Conservation (phyloP, 2,888 invertebrate genomes). For the Spodoptera picta region DNA sequence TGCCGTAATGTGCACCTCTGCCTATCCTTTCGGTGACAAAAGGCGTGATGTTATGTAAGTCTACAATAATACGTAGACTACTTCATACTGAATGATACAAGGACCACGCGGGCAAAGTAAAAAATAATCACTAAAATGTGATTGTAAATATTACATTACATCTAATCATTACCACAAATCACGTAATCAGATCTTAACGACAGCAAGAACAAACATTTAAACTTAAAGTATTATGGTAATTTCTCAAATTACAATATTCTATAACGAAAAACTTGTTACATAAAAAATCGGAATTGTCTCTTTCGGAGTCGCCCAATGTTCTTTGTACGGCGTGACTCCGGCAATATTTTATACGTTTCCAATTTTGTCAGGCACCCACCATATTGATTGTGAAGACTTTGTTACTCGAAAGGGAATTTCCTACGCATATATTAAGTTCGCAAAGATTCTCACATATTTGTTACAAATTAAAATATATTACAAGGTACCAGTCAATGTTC, state of each 20-base stretch:
- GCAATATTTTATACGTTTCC: constrained; percentile 54
- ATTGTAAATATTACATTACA: no score
- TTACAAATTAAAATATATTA: constrained; percentile 40
- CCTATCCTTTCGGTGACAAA: no score
- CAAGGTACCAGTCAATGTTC: constrained; percentile 17
- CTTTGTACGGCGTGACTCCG: constrained; percentile 52
- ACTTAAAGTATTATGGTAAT: constrained; percentile 47
- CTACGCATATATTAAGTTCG: constrained; percentile 26
- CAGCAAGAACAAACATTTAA: constrained; percentile 14
- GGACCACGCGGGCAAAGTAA: no score
- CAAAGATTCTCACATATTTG: constrained; percentile 25
- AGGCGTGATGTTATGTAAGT: no score
- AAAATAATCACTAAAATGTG: no score
- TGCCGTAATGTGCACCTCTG: no score
- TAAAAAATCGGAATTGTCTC: constrained; percentile 53
- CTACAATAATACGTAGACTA: no score
- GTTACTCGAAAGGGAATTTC: constrained; percentile 27
- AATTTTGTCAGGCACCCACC: constrained; percentile 46
- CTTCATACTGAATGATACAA: no score
- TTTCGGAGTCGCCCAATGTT: constrained; percentile 48
- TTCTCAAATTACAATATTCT: constrained; percentile 55
- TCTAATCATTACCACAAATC: neutral
- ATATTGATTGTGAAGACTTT: constrained; percentile 47
- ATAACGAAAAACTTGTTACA: constrained; percentile 51
- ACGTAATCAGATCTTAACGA: constrained; percentile 15